Conservation (phyloP, 2,113 vertebrate species). For the Sylvilagus bachmani region DNA sequence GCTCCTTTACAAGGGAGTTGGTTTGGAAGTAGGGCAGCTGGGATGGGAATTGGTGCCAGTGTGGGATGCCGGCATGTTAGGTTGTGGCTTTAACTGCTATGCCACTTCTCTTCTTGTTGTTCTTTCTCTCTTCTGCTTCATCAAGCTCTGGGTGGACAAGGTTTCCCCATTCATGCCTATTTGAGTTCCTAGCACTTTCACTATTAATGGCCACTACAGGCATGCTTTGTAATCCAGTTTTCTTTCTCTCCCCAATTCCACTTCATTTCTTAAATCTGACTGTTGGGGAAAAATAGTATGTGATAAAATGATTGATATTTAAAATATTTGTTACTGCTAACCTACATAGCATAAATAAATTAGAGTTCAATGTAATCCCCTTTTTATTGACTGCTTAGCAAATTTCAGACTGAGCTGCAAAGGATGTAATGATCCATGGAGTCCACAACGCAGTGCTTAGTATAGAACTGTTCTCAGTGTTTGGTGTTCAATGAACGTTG, state of each 20-base stretch:
- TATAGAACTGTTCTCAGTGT: background rate
- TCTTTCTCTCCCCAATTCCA: background rate
- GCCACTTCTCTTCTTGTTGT: rapidly evolving
- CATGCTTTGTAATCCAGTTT: background rate
- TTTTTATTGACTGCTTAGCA: background rate
- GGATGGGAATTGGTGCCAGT: too few relatives aligned
- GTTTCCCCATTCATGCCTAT: background rate
- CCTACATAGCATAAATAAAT: background rate
- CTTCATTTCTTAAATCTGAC: background rate
- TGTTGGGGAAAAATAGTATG: background rate
- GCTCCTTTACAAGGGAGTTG: too few relatives aligned
- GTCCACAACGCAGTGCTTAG: background rate
- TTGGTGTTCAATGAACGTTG: background rate
- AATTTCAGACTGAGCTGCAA: background rate
- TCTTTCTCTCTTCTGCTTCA: background rate
- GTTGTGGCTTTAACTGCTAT: too few relatives aligned
- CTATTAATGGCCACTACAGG: background rate
- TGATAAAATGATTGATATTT: background rate
- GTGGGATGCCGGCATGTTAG: too few relatives aligned
- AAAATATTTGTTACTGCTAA: background rate
- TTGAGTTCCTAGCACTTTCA: background rate
- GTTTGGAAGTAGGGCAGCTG: too few relatives aligned
- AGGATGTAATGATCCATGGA: background rate
- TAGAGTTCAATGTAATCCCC: background rate
- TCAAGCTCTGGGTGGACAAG: background rate